phyloP scores from a whole-genome alignment of 2,797 vertebrate genomes.

The Remorina albescens region DNA sequence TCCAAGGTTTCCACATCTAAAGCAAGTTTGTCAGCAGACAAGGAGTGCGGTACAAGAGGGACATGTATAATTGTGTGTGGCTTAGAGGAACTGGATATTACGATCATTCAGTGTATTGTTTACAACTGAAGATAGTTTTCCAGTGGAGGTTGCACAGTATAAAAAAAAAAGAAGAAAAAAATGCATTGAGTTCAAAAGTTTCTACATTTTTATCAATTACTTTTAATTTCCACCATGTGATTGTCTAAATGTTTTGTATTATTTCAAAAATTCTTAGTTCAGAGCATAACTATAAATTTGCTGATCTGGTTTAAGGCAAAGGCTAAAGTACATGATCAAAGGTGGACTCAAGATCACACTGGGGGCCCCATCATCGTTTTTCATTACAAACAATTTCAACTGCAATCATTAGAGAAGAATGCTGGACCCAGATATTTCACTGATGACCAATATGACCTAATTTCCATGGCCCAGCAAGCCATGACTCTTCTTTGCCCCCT shows the following conservation, averaged over 20 bases:
- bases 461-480: conserved; percentile 68
- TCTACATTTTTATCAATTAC: conserved; percentile 30
- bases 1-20: conserved; percentile 46
- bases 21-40: conserved; percentile 54
- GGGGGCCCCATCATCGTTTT: conserved; percentile 33
- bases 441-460: conserved; percentile 77
- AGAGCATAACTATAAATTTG: conserved; percentile 12
- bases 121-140: conserved; percentile 45
- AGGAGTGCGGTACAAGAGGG: conserved; percentile 43
- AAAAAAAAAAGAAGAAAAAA: conserved; percentile 14
- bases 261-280: conserved; percentile 11
- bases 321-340: conserved; percentile 30
- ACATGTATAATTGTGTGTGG: conserved; percentile 37
- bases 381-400: conserved; percentile 47
- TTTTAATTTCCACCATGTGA: conserved; percentile 27
- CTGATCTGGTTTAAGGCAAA: neutral
- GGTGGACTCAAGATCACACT: conserved; percentile 35
- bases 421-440: conserved; percentile 65
- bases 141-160: conserved; percentile 19
- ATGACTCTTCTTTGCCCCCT: conserved; percentile 57
- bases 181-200: conserved; percentile 42
- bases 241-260: conserved; percentile 11
- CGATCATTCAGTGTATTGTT: conserved; percentile 45
- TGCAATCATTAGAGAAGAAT: conserved; percentile 53
- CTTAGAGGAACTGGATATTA: conserved; percentile 33